phyloP scores from a whole-genome alignment of 1,140 invertebrate species.

The Drosophila kurseongensis region DNA sequence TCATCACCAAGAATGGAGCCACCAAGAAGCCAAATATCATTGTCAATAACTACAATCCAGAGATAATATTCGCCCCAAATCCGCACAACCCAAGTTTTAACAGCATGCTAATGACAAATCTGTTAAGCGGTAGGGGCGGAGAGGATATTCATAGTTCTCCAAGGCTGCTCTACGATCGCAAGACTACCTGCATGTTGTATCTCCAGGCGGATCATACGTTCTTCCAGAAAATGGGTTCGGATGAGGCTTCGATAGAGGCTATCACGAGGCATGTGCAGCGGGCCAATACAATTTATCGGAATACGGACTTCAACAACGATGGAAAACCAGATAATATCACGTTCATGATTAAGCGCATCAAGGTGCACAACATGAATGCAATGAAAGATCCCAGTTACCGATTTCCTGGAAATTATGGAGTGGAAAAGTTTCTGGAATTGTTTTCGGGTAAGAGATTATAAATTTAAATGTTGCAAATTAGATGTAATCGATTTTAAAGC shows the following conservation, averaged over 20 bases:
- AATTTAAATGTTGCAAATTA: not conserved
- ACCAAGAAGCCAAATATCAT: slow-evolving; percentile 85
- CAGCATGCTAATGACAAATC: slow-evolving; percentile 87
- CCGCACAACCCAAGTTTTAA: slow-evolving; percentile 85
- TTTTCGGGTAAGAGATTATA: slow-evolving; percentile 91
- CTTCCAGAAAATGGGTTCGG: slow-evolving; percentile 95
- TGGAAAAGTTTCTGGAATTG: slow-evolving; percentile 96
- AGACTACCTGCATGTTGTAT: slow-evolving; percentile 95
- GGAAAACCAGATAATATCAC: slow-evolving; percentile 96
- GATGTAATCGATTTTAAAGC: not conserved
- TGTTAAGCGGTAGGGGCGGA: slow-evolving; percentile 87
- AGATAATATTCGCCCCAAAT: slow-evolving; percentile 80
- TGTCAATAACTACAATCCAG: slow-evolving; percentile 84
- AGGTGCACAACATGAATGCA: slow-evolving; percentile 94
- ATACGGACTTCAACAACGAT: slow-evolving; percentile 97
- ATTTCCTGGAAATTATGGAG: slow-evolving; percentile 96
- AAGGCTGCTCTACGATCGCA: slow-evolving; percentile 85
- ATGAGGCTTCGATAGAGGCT: slow-evolving; percentile 97
- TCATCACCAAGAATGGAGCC: slow-evolving; percentile 87
- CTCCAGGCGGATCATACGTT: slow-evolving; percentile 98
- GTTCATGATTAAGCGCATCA: slow-evolving; percentile 98
- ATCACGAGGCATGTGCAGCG: slow-evolving; percentile 97
- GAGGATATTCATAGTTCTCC: slow-evolving; percentile 63
- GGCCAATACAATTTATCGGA: slow-evolving; percentile 96
- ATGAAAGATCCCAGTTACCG: slow-evolving; percentile 93